Conservation (phyloP, 2,797 vertebrate genomes). For the Graptemys geographica region DNA sequence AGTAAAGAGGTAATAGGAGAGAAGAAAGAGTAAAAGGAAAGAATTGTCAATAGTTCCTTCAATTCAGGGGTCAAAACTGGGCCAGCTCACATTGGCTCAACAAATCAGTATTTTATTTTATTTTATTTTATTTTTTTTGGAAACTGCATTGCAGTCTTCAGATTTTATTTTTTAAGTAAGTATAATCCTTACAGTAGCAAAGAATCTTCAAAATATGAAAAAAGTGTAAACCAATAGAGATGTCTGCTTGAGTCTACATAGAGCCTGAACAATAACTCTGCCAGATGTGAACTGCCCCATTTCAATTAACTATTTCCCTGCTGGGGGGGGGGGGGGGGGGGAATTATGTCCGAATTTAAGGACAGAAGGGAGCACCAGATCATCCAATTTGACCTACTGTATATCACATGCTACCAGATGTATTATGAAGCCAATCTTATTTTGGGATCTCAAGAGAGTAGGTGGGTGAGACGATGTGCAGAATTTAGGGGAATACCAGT, state of each 20-base stretch:
- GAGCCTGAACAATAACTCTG: neutral
- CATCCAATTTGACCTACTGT: neutral
- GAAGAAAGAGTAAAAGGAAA: constrained; percentile 16
- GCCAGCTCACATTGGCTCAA: constrained; percentile 19
- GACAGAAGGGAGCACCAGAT: neutral
- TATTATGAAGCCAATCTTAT: neutral
- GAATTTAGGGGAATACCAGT: neutral
- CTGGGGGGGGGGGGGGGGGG: neutral
- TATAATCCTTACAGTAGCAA: too few relatives aligned
- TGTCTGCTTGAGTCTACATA: too few relatives aligned
- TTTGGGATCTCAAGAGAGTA: neutral
- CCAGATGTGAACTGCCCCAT: neutral
- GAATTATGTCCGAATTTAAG: neutral
- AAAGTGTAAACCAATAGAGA: too few relatives aligned
- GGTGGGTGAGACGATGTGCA: neutral
- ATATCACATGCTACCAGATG: neutral
- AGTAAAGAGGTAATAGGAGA: neutral
- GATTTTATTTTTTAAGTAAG: too few relatives aligned
- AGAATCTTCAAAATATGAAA: too few relatives aligned
- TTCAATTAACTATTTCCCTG: neutral
- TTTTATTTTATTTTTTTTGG: too few relatives aligned
- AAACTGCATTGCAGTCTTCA: too few relatives aligned
- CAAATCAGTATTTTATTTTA: neutral
- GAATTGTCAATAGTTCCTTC: constrained; percentile 17
- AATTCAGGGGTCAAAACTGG: constrained; percentile 30